Base-by-base conservation (phyloP, 2,888 invertebrate genomes). In the Xylophagus ater region DNA sequence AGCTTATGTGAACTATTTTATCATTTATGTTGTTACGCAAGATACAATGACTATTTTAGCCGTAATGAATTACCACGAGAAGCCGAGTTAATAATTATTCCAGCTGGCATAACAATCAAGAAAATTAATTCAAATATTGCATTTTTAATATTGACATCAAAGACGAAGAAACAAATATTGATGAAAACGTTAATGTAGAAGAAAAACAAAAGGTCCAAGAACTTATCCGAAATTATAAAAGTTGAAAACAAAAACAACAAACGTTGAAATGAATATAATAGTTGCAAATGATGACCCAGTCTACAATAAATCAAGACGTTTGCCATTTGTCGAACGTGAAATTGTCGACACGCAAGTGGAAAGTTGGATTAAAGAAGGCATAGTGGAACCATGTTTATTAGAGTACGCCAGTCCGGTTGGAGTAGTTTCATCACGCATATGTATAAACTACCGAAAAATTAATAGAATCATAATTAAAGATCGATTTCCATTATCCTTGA, bases 401-500 rank as follows among this genome's bases (percentile, higher is more conserved):
- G 43, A 48, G 6, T 53, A 47, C 25, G 47, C 50, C 2, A 51
- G 51, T 37, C 52, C 48, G 2, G 44, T 50, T 15, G 10, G 53
- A 12, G 17, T 52, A 4, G 50, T 51, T 7, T 43, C 42, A 24
- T 28, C 47, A 17, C 41, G 54, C 32, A 33, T 55, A 8, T 52
- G 52, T 17, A 45, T 53, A 2, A 52, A 55, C 36, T 53, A 47
- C 31, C 33, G 50, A 7, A 24, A 33, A 15, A 33, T 47, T 7
- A 51, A 51, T 30, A 46, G 45, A 29, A 38, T 44, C 8, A 49
- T 46, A 6, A 41, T 50, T 19, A 53, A 48, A 37, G 55, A 47
- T 33, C 48, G 38, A 38, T 55, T 48, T 35, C 38, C 54, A 3
- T 18, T 55, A 15, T 55, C 55, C 1, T 15, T 50, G 10, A 53